Evolutionary conservation across 2,888 invertebrate species (phyloP), one percentile per base, ranked within the genome.

Genomic region (Drosophila flavopinicola): DNA sequence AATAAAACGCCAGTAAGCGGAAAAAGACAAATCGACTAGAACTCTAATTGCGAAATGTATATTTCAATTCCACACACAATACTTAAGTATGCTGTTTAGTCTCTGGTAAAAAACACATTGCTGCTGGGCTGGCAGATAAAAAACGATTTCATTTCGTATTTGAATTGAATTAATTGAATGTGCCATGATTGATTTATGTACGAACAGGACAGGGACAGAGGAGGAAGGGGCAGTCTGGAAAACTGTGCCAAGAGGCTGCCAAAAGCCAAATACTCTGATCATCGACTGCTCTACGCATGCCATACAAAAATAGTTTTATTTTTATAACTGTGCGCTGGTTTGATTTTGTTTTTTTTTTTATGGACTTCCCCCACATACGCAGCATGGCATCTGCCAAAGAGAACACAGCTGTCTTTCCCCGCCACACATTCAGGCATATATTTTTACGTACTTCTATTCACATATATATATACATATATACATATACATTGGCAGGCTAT

Each of bases 1-100:
- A 87, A 84, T 79, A 85, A 83, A 91, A 90, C 91, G 91, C 86
- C 91, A 91, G 91, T 91, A 91, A 91, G 91, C 91, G 91, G 91
- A 91, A 91, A 91, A 91, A 91, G 91, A 91, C 91, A 91, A 89
- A 91, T 90, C 90, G 88, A 91, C 90, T 85, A 87, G 90, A 90
- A 90, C 82, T 83, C 45, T 27, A 6, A 10, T 30, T 27, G 15
- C 54, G 45, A 60, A 25, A 10, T 23, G 29, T 27, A 6, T 25
- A 32, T 20, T 32, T 45, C 32, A 7, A 42, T 29, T 6, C n/a
- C 48, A 9, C 27, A 42, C 15, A 48, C 33, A 13, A 44, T 27
- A 47, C 23, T 23, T 24, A 57, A 20, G 42, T 52, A 56, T 45
- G 47, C 35, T 29, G 30, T 45, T 51, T 27, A 30, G 10, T 24